These are phyloP conservation scores for Macaria notata DNA, from an alignment of 2,888 invertebrate genomes.

Conservation along the genomic window DNA sequence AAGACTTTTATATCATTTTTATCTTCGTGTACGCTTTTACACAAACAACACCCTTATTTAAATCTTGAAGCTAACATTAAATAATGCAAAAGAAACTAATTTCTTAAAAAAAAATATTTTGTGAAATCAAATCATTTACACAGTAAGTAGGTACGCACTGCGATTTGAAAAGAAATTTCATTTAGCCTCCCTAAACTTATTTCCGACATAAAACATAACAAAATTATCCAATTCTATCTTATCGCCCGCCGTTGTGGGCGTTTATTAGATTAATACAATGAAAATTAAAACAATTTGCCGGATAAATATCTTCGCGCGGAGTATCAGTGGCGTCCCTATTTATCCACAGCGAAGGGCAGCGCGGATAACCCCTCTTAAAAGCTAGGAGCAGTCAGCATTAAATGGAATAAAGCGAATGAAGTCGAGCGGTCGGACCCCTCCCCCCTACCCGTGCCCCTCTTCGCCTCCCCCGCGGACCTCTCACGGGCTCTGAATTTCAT, in stretches of 20 bases:
- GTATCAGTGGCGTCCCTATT: slow-evolving; percentile 80
- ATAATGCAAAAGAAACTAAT: too few species aligned
- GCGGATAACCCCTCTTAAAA: slow-evolving; percentile 82
- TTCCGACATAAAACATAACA: slow-evolving; percentile 65
- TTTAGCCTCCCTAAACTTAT: slow-evolving; percentile 55
- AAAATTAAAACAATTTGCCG: slow-evolving; percentile 83
- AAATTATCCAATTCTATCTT: slow-evolving; percentile 67
- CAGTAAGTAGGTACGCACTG: slow-evolving; percentile 14
- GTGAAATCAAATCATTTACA: slow-evolving; percentile 4
- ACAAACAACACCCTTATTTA: too few species aligned
- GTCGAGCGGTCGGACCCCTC: slow-evolving; percentile 68
- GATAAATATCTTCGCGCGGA: slow-evolving; percentile 80
- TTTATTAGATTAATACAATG: slow-evolving; percentile 81
- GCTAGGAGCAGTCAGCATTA: slow-evolving; percentile 82
- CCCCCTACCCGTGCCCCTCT: slow-evolving; percentile 40
- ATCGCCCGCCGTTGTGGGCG: slow-evolving; percentile 73
- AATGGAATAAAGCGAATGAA: slow-evolving; percentile 81
- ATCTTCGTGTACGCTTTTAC: too few species aligned
- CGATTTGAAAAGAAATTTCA: slow-evolving; percentile 57
- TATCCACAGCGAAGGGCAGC: slow-evolving; percentile 78
- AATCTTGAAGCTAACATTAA: too few species aligned
- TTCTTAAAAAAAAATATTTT: not conserved
- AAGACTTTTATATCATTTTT: too few species aligned
- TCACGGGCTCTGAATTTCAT: slow-evolving; percentile 77
- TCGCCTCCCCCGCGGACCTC: slow-evolving; percentile 31